These are phyloP conservation scores for Caloenas nicobarica DNA, from an alignment of 2,113 vertebrate species.

Conservation along the genomic window DNA sequence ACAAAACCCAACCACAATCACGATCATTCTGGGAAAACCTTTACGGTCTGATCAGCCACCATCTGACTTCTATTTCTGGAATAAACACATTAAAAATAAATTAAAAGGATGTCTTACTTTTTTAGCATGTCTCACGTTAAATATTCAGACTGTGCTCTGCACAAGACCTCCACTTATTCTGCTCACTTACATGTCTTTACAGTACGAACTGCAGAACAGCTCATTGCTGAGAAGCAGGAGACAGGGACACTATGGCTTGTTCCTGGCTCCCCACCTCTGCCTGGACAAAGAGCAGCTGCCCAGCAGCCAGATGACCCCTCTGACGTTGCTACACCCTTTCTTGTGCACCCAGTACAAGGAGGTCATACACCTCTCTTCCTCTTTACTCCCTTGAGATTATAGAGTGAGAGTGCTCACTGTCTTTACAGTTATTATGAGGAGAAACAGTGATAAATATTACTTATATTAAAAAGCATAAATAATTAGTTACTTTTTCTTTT, in stretches of 20 bases:
- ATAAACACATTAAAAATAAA: constrained; percentile 41
- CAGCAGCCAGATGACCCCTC: neutral
- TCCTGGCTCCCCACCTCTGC: neutral
- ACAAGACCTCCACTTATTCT: neutral
- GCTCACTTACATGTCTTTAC: fast-evolving
- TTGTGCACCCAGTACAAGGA: neutral
- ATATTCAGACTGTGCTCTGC: neutral
- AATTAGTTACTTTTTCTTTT: neutral
- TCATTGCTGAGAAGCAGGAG: neutral
- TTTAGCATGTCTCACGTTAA: neutral
- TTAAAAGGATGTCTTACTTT: neutral
- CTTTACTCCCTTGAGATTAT: neutral
- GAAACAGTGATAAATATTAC: neutral
- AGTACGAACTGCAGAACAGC: neutral
- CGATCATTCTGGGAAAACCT: neutral
- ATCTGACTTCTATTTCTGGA: constrained; percentile 28
- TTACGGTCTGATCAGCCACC: neutral
- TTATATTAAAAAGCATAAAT: neutral
- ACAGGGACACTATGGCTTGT: fast-evolving
- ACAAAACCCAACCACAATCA: neutral
- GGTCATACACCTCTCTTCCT: neutral
- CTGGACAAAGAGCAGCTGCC: fast-evolving
- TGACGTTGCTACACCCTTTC: neutral
- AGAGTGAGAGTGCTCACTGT: neutral
- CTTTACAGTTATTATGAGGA: neutral